These are phyloP conservation scores for Sesamia nonagrioides DNA, from an alignment of 1,140 invertebrate species.

Conservation along the genomic window DNA sequence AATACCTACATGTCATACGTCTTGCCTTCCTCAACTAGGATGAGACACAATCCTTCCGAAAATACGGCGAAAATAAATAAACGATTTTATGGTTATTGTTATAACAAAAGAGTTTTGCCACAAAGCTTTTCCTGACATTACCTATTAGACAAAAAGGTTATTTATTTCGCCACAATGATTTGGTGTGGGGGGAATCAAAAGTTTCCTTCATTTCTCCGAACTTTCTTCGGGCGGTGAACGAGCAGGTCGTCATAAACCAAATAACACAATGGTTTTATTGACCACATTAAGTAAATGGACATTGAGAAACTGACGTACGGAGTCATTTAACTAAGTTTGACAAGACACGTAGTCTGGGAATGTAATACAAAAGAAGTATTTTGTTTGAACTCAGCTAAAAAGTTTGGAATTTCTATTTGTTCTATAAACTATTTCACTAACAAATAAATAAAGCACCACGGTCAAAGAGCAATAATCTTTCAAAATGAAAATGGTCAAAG, in stretches of 20 bases:
- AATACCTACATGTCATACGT: neutral
- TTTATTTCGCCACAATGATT: slow-evolving; percentile 63
- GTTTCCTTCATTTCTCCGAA: slow-evolving; percentile 70
- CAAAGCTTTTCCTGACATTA: slow-evolving; percentile 58
- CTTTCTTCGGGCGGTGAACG: slow-evolving; percentile 62
- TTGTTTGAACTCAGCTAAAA: neutral
- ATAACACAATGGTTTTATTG: slow-evolving; percentile 79
- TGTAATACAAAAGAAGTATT: neutral
- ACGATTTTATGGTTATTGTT: slow-evolving; percentile 47
- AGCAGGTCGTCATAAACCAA: slow-evolving; percentile 72
- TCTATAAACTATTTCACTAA: neutral
- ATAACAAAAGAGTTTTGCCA: slow-evolving; percentile 44
- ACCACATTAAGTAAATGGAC: slow-evolving; percentile 78
- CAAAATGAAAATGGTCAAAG: neutral
- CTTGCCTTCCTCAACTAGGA: neutral
- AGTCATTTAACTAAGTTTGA: slow-evolving; percentile 47
- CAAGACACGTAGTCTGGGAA: neutral
- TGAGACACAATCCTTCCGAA: neutral
- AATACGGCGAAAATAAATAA: slow-evolving; percentile 34
- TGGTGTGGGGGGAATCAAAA: slow-evolving; percentile 65
- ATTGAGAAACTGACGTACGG: slow-evolving; percentile 69
- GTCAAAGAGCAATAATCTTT: neutral
- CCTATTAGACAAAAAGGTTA: slow-evolving; percentile 64
- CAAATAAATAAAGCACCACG: neutral
- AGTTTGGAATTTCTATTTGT: neutral